Base-by-base conservation (phyloP, 2,797 vertebrate genomes). In the Sebastes melanostomus region DNA sequence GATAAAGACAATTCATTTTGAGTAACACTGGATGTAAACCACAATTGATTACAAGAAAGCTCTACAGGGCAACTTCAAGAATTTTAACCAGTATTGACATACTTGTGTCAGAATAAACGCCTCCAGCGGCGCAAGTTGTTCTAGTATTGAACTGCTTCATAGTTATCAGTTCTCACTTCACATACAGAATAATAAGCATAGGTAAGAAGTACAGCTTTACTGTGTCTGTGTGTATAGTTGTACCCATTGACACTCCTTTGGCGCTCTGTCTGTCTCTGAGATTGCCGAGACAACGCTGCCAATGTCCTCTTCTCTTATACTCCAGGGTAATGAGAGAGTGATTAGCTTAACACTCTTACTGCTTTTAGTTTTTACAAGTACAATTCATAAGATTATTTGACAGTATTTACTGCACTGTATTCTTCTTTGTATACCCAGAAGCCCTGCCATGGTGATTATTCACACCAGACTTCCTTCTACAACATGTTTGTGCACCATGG, bases 401-500 rank as follows among this genome's bases (percentile, higher is more conserved):
- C 46, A 25, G 20, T 59, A 27, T 52, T 67, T 22, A 58, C 32
- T 66, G 25, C 20, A 13, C 34, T 42, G 18, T 30, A 29, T 36
- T 42, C 36, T 56, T 69, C 14, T 22, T 55, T 27, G 29, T 72
- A 5, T 38, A 24, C 8, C 59, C 32, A 55, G 36, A 56, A 78
- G 29, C 12, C 7, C 42, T 13, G 1, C 61, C 10, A 27, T 58
- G 50, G 69, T 60, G 61, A 72, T 78, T 80, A 52, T 81, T 38
- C 52, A 60, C 61, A 66, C 46, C 36, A 72, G 54, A 75, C 61
- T 25, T 55, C 63, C 46, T 72, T 46, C 55, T 63, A 30, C 50
- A 61, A 78, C 66, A 30, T 79, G 65, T 83, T 75, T 72, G 75
- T 74, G 46, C 52, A 32, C 82, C 60, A 24, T 70, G 67, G 58